A percentile compares a stretch with the other conserved stretches of the same genome.
Evolutionary conservation across 2,888 invertebrate species (phyloP).

Genomic region (Cephus nigrinus): DNA sequence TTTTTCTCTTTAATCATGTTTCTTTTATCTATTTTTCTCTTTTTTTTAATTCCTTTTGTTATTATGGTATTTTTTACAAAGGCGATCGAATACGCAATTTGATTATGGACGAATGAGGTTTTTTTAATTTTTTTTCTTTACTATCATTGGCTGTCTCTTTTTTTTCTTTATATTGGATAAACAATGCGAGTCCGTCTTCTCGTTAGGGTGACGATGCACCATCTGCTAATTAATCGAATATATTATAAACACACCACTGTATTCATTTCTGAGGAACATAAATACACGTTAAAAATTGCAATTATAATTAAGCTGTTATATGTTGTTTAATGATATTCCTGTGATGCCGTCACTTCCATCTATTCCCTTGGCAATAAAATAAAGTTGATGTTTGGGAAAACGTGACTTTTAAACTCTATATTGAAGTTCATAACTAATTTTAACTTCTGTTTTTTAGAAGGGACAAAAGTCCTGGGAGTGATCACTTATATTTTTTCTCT

Average conservation of each 20-base stretch:
- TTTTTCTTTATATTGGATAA: neutral
- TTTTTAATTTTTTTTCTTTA: neutral
- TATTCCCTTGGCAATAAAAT: neutral
- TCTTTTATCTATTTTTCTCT: neutral
- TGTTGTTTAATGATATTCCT: neutral
- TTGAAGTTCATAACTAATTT: neutral
- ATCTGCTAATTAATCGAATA: conserved; percentile 24
- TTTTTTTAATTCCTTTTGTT: neutral
- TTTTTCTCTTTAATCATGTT: neutral
- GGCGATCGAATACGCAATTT: neutral
- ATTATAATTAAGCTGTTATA: neutral
- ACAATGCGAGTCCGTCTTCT: neutral
- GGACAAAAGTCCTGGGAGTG: neutral
- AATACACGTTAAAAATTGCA: conserved; percentile 36
- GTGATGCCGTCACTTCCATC: neutral
- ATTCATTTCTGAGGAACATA: conserved; percentile 44
- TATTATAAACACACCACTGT: conserved; percentile 43
- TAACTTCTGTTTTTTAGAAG: neutral
- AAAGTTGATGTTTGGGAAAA: neutral
- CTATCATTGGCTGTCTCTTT: neutral
- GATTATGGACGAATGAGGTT: neutral
- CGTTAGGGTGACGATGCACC: conserved; percentile 2
- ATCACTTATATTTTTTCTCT: no score
- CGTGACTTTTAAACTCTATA: no score
- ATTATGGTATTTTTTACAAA: neutral